phyloP scores from a whole-genome alignment of 2,888 invertebrate genomes.

The Agonopterix heracliana region DNA sequence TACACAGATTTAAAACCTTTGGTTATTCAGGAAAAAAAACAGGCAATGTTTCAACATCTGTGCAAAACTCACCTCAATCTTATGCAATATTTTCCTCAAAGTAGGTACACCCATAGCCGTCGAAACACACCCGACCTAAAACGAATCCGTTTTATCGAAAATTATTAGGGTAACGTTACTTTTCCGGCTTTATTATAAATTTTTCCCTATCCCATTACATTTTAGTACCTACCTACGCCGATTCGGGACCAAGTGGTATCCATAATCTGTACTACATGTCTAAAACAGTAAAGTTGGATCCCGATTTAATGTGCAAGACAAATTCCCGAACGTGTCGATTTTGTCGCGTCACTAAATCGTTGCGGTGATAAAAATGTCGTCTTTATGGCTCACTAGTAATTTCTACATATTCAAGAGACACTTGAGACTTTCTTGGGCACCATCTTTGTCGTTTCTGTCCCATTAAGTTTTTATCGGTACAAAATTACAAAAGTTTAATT shows the following conservation, averaged over 20 bases:
- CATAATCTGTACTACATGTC: conserved; percentile 24
- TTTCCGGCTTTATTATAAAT: conserved; percentile 15
- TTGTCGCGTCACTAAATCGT: conserved; percentile 39
- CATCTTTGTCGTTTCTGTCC: background rate
- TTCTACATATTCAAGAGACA: conserved; percentile 21
- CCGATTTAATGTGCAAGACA: conserved; percentile 24
- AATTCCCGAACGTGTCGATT: conserved; percentile 33
- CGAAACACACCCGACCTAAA: conserved; percentile 8
- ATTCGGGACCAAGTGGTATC: conserved; percentile 19
- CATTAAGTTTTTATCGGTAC: background rate
- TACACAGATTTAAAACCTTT: too few species aligned
- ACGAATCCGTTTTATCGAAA: conserved; percentile 12
- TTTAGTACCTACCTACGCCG: conserved; percentile 23
- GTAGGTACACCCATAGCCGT: conserved; percentile 15
- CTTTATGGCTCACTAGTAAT: conserved; percentile 38
- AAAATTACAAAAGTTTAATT: conserved; percentile 4
- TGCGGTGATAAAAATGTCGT: conserved; percentile 37
- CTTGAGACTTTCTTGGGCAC: background rate
- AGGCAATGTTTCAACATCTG: too few species aligned
- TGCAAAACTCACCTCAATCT: too few species aligned
- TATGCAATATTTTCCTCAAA: conserved; percentile 8
- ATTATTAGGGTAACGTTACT: conserved; percentile 15
- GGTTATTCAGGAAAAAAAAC: too few species aligned
- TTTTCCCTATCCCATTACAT: conserved; percentile 27
- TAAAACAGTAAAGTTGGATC: conserved; percentile 32